Percentiles rank a stretch among this genome's conserved stretches.
phyloP scores from a whole-genome alignment of 1,140 invertebrate genomes.

The Rhyacophila brunnea region DNA sequence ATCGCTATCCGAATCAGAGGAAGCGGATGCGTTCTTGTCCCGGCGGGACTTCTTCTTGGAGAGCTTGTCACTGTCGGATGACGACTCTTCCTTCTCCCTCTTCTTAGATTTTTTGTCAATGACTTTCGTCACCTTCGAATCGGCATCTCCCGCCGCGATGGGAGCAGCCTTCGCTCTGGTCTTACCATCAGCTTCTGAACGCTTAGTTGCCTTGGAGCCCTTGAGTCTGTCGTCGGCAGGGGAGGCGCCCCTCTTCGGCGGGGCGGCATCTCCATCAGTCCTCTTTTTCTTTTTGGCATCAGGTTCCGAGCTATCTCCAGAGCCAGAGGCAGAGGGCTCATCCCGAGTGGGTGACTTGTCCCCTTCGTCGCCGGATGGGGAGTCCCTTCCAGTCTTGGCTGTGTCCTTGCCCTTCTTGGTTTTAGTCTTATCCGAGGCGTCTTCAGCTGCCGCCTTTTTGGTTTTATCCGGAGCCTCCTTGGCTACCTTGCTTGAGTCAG shows the following conservation, averaged over 20 bases:
- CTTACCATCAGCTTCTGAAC: constrained; percentile 8
- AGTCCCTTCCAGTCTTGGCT: constrained; percentile 12
- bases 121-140: constrained; percentile 44
- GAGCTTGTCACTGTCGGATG: constrained; percentile 60
- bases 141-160: constrained; percentile 40
- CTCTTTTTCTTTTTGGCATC: constrained; percentile 46
- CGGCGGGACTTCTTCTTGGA: constrained; percentile 50
- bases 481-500: constrained; percentile 20
- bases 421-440: constrained; percentile 42
- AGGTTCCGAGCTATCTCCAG: constrained; percentile 40
- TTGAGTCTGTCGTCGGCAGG: constrained; percentile 21
- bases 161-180: constrained; percentile 43
- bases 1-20: constrained; percentile 53
- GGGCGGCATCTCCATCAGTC: constrained; percentile 43
- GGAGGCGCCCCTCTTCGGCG: constrained; percentile 23
- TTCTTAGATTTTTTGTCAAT: constrained; percentile 50
- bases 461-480: constrained; percentile 29
- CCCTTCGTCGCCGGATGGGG: too few relatives aligned
- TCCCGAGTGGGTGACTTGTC: too few relatives aligned
- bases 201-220: constrained; percentile 14
- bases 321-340: constrained; percentile 35
- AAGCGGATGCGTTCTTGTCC: constrained; percentile 49
- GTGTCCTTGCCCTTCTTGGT: constrained; percentile 23
- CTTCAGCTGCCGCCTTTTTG: constrained; percentile 49
- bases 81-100: constrained; percentile 62